phyloP scores from a whole-genome alignment of 2,888 invertebrate genomes.

The Carabus problematicus region DNA sequence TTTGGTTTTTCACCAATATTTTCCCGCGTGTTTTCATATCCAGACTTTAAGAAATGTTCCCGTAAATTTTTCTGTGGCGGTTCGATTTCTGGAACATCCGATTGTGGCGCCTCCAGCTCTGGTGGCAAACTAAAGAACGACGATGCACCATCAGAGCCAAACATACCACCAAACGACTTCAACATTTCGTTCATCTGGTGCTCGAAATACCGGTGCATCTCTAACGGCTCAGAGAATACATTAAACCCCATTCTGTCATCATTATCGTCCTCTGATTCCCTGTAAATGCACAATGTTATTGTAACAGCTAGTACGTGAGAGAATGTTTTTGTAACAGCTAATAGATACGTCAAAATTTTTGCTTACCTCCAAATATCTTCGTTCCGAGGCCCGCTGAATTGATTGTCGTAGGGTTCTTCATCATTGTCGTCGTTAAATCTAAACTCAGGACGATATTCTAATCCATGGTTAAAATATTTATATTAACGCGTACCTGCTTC shows the following conservation, averaged over 20 bases:
- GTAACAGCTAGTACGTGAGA: neutral
- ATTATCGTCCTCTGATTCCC: slow-evolving; percentile 14
- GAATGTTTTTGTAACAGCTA: neutral
- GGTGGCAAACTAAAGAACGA: slow-evolving; percentile 15
- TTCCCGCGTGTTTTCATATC: slow-evolving; percentile 52
- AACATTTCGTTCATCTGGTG: slow-evolving; percentile 66
- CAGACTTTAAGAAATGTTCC: slow-evolving; percentile 65
- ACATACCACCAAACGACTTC: slow-evolving; percentile 58
- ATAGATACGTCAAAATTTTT: neutral
- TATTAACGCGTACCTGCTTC: too few relatives aligned
- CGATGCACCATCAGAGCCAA: slow-evolving; percentile 28
- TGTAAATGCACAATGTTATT: neutral
- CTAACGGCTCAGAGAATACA: slow-evolving; percentile 66
- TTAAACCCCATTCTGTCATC: slow-evolving; percentile 57
- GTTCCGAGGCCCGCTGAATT: slow-evolving; percentile 18
- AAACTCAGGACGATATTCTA: too few relatives aligned
- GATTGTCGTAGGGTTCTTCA: slow-evolving; percentile 7
- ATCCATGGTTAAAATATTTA: too few relatives aligned
- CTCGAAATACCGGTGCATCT: slow-evolving; percentile 69
- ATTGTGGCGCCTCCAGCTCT: slow-evolving; percentile 14
- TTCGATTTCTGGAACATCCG: slow-evolving; percentile 43
- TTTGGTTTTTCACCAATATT: slow-evolving; percentile 48
- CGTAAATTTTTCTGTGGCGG: slow-evolving; percentile 54
- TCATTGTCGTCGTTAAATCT: neutral
- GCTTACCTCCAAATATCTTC: slow-evolving; percentile 26